Conservation (phyloP, 2,797 vertebrate genomes). For the Dermochelys coriacea region DNA sequence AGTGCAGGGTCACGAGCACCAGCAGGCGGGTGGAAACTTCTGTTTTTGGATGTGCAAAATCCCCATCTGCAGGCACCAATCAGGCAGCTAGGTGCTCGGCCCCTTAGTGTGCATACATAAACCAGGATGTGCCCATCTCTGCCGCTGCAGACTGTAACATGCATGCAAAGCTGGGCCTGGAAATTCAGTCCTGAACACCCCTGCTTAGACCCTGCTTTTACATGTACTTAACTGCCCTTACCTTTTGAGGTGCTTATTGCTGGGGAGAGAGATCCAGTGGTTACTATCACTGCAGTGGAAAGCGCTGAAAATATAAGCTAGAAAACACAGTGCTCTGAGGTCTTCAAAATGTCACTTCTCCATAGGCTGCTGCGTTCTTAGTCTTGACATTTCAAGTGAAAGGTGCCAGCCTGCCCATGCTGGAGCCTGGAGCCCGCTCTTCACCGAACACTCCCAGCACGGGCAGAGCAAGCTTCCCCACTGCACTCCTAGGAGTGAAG, state of each 20-base stretch:
- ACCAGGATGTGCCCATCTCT: not conserved
- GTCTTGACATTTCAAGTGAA: not conserved
- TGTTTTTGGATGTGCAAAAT: not conserved
- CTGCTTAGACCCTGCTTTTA: no score
- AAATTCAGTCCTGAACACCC: not conserved
- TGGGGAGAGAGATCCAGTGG: not conserved
- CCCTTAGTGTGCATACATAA: not conserved
- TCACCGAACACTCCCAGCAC: not conserved
- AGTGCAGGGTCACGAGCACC: not conserved
- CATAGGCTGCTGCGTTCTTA: not conserved
- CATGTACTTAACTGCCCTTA: not conserved
- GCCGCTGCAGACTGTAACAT: not conserved
- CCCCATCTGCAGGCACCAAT: not conserved
- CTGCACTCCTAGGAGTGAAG: not conserved
- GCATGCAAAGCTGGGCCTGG: not conserved
- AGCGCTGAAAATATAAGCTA: not conserved
- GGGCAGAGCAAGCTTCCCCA: not conserved
- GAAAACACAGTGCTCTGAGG: not conserved
- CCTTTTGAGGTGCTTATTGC: not conserved
- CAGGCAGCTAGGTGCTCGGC: not conserved
- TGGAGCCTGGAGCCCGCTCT: not conserved
- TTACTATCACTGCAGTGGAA: not conserved
- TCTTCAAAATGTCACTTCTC: not conserved
- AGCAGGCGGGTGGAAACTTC: not conserved
- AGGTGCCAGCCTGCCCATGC: not conserved